A percentile compares a stretch with the other conserved stretches of the same genome.
These are phyloP conservation scores for Dioctria linearis DNA, from an alignment of 2,888 invertebrate genomes.

Conservation along the genomic window DNA sequence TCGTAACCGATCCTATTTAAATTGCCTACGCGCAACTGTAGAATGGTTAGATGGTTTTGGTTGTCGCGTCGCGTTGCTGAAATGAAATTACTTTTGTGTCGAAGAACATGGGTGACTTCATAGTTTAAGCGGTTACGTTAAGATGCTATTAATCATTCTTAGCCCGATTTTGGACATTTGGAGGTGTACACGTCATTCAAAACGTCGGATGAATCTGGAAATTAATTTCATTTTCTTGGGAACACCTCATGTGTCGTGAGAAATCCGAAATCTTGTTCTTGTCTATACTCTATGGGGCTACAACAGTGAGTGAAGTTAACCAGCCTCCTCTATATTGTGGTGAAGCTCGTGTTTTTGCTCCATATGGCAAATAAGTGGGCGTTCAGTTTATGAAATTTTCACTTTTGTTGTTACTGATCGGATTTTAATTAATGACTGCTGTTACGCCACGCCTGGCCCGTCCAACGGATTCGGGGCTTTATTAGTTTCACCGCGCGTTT, in stretches of 20 bases:
- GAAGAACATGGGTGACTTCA: slow-evolving; percentile 35
- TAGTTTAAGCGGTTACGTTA: background rate
- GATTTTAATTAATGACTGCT: slow-evolving; percentile 54
- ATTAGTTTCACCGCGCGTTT: slow-evolving; percentile 31
- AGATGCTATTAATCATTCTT: slow-evolving; percentile 51
- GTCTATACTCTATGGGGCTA: background rate
- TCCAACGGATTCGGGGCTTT: slow-evolving; percentile 25
- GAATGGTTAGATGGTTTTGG: slow-evolving; percentile 3
- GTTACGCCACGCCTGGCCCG: slow-evolving; percentile 48
- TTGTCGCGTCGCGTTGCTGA: background rate
- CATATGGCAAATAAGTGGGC: slow-evolving; percentile 52
- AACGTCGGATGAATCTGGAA: slow-evolving; percentile 33
- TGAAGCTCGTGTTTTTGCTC: slow-evolving; percentile 48
- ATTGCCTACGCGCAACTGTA: slow-evolving; percentile 42
- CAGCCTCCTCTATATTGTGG: slow-evolving; percentile 22
- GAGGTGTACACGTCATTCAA: slow-evolving; percentile 53
- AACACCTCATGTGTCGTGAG: slow-evolving; percentile 41
- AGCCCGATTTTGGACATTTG: slow-evolving; percentile 52
- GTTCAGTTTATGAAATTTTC: slow-evolving; percentile 50
- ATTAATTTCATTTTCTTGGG: slow-evolving; percentile 49
- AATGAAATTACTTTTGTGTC: slow-evolving; percentile 39
- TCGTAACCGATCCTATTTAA: slow-evolving; percentile 47
- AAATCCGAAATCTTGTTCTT: slow-evolving; percentile 21
- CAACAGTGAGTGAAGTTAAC: background rate
- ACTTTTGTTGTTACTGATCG: slow-evolving; percentile 54